Conservation (phyloP, 2,888 invertebrate species). For the Eudasyphora cyanicolor region DNA sequence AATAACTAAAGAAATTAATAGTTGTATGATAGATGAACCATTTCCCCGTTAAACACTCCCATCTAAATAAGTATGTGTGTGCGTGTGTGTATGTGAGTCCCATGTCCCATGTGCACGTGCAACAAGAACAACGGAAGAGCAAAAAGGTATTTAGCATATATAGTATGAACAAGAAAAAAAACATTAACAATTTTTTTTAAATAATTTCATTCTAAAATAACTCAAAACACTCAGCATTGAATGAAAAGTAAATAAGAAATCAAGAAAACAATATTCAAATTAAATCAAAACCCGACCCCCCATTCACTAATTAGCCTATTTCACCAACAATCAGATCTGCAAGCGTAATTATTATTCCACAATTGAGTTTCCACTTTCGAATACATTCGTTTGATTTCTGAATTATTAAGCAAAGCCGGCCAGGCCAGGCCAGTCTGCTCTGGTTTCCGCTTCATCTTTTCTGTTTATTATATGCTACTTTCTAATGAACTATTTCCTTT, state of each 20-base stretch:
- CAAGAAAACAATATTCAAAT: neutral
- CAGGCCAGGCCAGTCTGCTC: no score
- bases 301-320: neutral
- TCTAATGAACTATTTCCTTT: slow-evolving; percentile 13
- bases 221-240: neutral
- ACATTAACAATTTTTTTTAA: neutral
- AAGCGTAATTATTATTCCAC: neutral
- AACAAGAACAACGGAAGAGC: slow-evolving; percentile 12
- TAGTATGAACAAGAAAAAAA: neutral
- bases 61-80: neutral
- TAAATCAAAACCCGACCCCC: no score
- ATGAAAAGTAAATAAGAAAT: neutral
- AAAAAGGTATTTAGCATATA: slow-evolving; percentile 31
- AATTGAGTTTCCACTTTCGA: neutral
- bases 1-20: slow-evolving; percentile 12
- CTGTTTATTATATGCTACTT: neutral
- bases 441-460: neutral
- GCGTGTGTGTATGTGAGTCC: no score
- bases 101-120: neutral
- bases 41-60: no score
- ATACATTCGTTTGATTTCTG: neutral
- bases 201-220: neutral
- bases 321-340: neutral
- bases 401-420: neutral
- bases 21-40: neutral